Conservation (phyloP, 2,113 vertebrate species). For the Oxygymnocypris stewartii region DNA sequence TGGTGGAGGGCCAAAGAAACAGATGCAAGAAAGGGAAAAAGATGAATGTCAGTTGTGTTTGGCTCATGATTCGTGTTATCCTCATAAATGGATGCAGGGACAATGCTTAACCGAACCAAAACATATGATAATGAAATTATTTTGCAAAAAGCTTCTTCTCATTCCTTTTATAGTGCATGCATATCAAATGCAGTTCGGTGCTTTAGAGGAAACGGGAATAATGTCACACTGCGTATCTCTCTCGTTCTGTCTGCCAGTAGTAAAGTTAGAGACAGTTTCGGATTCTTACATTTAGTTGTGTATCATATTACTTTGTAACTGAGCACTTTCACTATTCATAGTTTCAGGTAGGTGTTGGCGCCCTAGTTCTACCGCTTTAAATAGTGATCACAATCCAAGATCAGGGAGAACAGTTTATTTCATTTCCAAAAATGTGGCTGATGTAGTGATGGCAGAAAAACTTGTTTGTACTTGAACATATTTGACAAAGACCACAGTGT, state of each 20-base stretch:
- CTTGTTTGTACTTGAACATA: not conserved
- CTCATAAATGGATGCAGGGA: slow-evolving; percentile 31
- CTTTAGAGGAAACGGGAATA: not conserved
- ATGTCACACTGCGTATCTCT: not conserved
- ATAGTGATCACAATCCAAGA: not conserved
- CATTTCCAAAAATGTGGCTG: not conserved
- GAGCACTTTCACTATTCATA: not conserved
- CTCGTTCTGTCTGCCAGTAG: not conserved
- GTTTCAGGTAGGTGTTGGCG: not conserved
- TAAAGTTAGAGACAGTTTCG: slow-evolving; percentile 38
- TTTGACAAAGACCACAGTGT: not conserved
- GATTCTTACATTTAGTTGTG: not conserved
- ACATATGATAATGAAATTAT: slow-evolving; percentile 2
- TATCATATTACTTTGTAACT: not conserved
- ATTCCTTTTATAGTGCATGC: not conserved
- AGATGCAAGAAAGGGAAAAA: slow-evolving; percentile 32
- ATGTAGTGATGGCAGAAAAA: not conserved
- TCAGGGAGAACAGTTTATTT: not conserved
- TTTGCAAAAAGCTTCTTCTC: not conserved
- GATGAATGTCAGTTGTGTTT: slow-evolving; percentile 46
- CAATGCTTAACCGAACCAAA: slow-evolving; percentile 7
- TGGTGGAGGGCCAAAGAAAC: slow-evolving; percentile 48
- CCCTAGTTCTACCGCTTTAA: not conserved
- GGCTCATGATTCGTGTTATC: slow-evolving; percentile 42
- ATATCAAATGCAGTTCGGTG: not conserved